phyloP scores from a whole-genome alignment of 1,140 invertebrate species.

The Rhagoletis pomonella region DNA sequence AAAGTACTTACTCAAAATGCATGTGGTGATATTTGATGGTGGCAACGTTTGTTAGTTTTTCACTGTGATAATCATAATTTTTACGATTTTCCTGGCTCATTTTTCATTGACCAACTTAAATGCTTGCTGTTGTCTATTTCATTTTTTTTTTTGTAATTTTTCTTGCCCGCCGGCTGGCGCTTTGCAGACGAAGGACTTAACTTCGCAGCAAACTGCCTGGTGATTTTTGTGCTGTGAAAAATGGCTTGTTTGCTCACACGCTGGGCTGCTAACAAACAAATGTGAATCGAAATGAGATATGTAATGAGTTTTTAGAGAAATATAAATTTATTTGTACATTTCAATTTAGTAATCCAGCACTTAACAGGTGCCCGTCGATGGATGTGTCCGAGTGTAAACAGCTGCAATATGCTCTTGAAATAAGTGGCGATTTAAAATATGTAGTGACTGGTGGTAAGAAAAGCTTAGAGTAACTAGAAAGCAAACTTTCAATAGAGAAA shows the following conservation, averaged over 20 bases:
- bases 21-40: background rate
- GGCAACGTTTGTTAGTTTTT: constrained; percentile 43
- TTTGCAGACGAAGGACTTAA: background rate
- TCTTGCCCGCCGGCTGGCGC: background rate
- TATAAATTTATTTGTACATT: constrained; percentile 42
- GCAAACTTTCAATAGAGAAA: too few relatives aligned
- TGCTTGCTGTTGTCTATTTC: background rate
- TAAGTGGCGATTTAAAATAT: too few relatives aligned
- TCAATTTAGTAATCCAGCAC: constrained; percentile 26
- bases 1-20: background rate
- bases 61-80: constrained; percentile 35
- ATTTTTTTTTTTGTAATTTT: background rate
- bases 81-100: constrained; percentile 48
- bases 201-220: background rate
- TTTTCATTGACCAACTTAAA: constrained; percentile 32
- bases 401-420: too few relatives aligned
- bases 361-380: background rate
- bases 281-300: constrained; percentile 21
- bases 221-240: background rate
- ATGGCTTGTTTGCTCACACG: background rate
- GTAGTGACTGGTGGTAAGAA: too few relatives aligned
- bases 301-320: background rate
- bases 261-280: constrained; percentile 20
- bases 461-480: too few relatives aligned
- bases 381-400: too few relatives aligned